Evolutionary conservation across 2,888 invertebrate species (phyloP), one percentile per base, ranked within the genome.

Genomic region (Acleris cristana): DNA sequence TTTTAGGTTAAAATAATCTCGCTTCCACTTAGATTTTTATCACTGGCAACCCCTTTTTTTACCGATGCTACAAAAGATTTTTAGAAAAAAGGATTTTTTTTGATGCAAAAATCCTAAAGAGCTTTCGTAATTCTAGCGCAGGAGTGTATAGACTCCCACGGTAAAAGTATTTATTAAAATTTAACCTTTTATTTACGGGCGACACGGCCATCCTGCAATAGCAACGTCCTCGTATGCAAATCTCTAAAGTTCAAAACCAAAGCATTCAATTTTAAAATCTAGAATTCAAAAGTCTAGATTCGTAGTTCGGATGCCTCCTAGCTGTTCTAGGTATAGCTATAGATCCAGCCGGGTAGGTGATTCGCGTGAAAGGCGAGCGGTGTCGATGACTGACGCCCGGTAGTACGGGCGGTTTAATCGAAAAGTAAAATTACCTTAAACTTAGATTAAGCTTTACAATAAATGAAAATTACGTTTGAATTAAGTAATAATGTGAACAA

Each of bases 341-440:
- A 74, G 71, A 70, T 60, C 49, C 61, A 14, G 71, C 61, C 70
- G 70, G 75, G 80, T 78, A 71, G 77, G 75, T 77, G 76, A 78
- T 79, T 78, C 78, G 76, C 74, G 77, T 79, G 81, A 82, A 84
- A 84, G 81, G 74, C 78, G 80, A 79, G 79, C 80, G 73, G 78
- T 72, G 76, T 75, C 77, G 75, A 77, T 75, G 77, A 73, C 76
- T 70, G 66, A 52, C 72, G 78, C 70, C 77, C 72, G 68, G 64
- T 74, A 56, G 23, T 67, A 77, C 78, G 21, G 18, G 45, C 16
- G 2, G 26, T 8, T 26, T 66, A 71, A 70, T 54, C 21, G 16
- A 12, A 10, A 34, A 44, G 19, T 66, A 57, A 62, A 26, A n/a
- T 14, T 69, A 71, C 55, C 60, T 70, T 69, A 16, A 56, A 48